Percentiles rank a stretch among this genome's conserved stretches.
phyloP scores from a whole-genome alignment of 2,888 invertebrate species.

The Drepana falcataria region DNA sequence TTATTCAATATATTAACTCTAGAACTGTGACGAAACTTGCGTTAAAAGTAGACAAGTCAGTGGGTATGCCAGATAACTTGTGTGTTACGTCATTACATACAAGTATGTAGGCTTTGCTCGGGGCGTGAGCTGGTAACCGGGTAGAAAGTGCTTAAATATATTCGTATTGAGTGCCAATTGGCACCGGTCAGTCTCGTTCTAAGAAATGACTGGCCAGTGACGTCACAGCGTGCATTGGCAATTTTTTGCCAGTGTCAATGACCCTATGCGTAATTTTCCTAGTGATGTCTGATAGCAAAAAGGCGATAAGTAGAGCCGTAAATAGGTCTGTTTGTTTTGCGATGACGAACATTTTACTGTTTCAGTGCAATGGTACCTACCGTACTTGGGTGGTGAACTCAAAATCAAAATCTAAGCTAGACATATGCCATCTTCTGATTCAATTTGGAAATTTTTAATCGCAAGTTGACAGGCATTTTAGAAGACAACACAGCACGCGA shows the following conservation, averaged over 20 bases:
- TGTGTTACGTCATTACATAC: not conserved
- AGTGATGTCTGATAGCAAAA: not conserved
- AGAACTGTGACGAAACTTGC: no score
- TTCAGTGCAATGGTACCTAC: not conserved
- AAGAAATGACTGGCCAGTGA: slow-evolving; percentile 3
- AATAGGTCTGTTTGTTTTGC: slow-evolving; percentile 1
- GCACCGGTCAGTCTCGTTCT: slow-evolving; percentile 12
- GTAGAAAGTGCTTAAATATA: slow-evolving; percentile 7
- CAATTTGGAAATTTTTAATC: no score
- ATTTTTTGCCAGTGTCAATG: slow-evolving; percentile 1
- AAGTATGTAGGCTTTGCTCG: not conserved
- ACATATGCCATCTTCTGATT: no score
- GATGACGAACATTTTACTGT: not conserved
- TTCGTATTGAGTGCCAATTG: slow-evolving; percentile 11
- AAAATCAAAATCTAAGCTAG: no score
- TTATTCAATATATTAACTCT: no score
- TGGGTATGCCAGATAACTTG: not conserved
- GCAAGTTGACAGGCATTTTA: no score
- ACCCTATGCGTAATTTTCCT: not conserved
- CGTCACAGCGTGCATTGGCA: slow-evolving; percentile 3
- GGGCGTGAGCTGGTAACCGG: slow-evolving; percentile 1
- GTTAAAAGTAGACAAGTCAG: not conserved
- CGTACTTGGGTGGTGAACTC: no score
- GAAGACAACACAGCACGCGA: no score
- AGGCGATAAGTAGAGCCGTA: not conserved